Conservation (phyloP, 2,888 invertebrate genomes). For the Pseudoips prasinana region DNA sequence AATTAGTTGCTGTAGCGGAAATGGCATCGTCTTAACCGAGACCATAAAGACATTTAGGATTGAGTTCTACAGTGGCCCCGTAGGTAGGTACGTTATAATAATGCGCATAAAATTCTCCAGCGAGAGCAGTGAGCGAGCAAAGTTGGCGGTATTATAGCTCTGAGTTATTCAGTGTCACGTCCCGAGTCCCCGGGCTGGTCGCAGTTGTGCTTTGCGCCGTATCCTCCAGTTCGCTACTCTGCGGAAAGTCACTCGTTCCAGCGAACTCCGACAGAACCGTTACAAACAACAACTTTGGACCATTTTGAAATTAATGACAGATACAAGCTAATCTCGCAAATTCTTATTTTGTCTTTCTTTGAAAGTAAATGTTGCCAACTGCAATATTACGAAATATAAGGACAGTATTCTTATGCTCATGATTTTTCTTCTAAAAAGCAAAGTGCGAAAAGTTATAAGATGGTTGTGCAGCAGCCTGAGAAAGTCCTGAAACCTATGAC, state of each 20-base stretch:
- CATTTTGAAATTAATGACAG: constrained; percentile 27
- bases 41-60: constrained; percentile 61
- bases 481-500: too few relatives aligned
- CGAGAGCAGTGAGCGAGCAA: constrained; percentile 54
- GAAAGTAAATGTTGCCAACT: constrained; percentile 13
- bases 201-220: constrained; percentile 32
- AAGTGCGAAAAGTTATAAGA: too few relatives aligned
- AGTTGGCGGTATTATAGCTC: constrained; percentile 55
- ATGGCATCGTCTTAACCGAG: constrained; percentile 50
- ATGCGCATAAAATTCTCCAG: constrained; percentile 65
- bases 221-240: constrained; percentile 23
- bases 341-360: constrained; percentile 19
- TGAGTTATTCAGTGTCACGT: constrained; percentile 73
- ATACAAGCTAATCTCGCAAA: constrained; percentile 28
- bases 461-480: too few relatives aligned
- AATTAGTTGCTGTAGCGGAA: constrained; percentile 59
- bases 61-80: constrained; percentile 46
- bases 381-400: too few relatives aligned
- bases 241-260: constrained; percentile 25
- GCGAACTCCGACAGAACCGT: constrained; percentile 16
- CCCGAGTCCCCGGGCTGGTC: constrained; percentile 34
- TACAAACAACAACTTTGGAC: constrained; percentile 22
- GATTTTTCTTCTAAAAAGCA: too few relatives aligned
- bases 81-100: constrained; percentile 58
- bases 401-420: too few relatives aligned